These are phyloP conservation scores for Ophion costatus DNA, from an alignment of 2,888 invertebrate species.

Conservation along the genomic window DNA sequence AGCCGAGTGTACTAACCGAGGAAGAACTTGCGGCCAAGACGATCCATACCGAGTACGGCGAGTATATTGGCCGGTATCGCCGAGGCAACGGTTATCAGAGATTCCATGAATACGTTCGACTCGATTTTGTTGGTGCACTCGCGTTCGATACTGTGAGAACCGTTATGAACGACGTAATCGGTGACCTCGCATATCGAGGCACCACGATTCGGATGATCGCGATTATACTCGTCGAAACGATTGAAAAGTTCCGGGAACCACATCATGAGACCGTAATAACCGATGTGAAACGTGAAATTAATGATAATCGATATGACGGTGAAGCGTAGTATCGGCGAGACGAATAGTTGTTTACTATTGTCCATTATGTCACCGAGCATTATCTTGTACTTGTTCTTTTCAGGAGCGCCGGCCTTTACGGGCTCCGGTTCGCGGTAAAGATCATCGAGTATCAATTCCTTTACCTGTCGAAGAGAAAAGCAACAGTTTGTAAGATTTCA, in stretches of 20 bases:
- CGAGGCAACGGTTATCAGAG: constrained; percentile 93
- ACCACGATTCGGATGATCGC: constrained; percentile 85
- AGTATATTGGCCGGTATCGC: constrained; percentile 94
- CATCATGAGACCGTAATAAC: constrained; percentile 98
- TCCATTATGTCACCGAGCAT: constrained; percentile 92
- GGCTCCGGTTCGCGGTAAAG: constrained; percentile 74
- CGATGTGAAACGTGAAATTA: constrained; percentile 97
- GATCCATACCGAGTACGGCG: constrained; percentile 93
- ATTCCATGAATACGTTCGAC: constrained; percentile 93
- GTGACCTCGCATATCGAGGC: constrained; percentile 91
- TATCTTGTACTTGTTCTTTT: constrained; percentile 86
- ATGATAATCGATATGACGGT: constrained; percentile 94
- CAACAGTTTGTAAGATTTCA: not conserved
- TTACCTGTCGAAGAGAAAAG: constrained; percentile 76
- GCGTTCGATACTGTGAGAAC: constrained; percentile 86
- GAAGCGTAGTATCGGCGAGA: constrained; percentile 92
- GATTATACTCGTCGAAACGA: constrained; percentile 92
- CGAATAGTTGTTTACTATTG: constrained; percentile 92
- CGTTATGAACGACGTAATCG: constrained; percentile 89
- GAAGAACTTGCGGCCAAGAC: constrained; percentile 93
- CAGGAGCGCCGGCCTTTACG: constrained; percentile 75
- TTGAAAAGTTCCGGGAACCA: constrained; percentile 98
- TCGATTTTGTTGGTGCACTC: constrained; percentile 90
- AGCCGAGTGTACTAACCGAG: constrained; percentile 85
- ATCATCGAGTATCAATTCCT: constrained; percentile 82